Base-by-base conservation (phyloP, 2,888 invertebrate genomes). In the Euzetes globulus region DNA sequence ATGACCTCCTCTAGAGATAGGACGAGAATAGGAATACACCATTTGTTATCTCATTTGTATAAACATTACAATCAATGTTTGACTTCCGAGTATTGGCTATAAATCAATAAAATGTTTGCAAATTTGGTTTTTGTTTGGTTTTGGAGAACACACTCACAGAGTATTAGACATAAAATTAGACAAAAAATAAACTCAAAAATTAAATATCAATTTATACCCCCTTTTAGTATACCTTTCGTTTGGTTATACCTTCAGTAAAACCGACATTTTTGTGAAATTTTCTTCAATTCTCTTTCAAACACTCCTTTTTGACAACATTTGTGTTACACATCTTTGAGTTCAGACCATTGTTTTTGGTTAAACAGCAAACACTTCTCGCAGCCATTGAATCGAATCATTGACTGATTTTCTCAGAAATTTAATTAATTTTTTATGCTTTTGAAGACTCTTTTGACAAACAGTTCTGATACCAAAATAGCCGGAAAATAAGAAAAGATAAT, bases 1-100 rank as follows among this genome's bases (percentile, higher is more conserved):
- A 55, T 73, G 76, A 76, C 78, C 78, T 77, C 75, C 75, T 74
- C 75, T 75, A 70, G 33, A 27, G 19, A 29, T 47, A 47, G 47
- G n/a, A 47, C 27, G 27, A 29, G 19, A 50, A 11, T n/a, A n/a
- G n/a, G n/a, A 47, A 17, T 45, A 45, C 29, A 47, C 27, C 25
- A 70, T 47, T 75, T 74, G 68, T 45, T 52, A 37, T 19, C 7
- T 13, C 7, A 37, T 41, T 41, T 33, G 29, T 29, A 19, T 41
- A 37, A 60, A 22, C 17, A 5, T 55, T 60, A n/a, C n/a, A n/a
- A n/a, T n/a, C n/a, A n/a, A n/a, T n/a, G n/a, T 27, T 55, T 33
- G 33, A 41, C 41, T 19, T 17, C 47, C 47, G 17, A n/a, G 47
- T 47, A 47, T 4, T 4, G 11, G 65, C 60, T 27, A 15, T 47